Evolutionary conservation across 1,140 invertebrate genomes (phyloP), one percentile per base, ranked within the genome.

Genomic region (Danaus melanippus): DNA sequence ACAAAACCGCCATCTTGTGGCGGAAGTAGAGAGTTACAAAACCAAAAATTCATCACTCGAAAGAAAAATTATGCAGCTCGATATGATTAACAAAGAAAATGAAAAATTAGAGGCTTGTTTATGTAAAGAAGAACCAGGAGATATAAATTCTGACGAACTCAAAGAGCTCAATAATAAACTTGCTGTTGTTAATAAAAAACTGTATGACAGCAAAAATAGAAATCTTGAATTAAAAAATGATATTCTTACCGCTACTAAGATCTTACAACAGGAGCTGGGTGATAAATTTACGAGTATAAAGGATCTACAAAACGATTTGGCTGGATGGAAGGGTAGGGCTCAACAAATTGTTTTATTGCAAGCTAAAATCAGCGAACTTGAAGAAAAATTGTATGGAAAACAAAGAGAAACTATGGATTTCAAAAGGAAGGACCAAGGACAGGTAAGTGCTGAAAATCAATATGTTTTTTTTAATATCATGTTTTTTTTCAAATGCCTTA

Each of bases 241-340:
- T 63, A 81, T 92, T 5, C 87, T 91, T 62, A 60, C 90, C n/a
- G 89, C 90, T 0, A 91, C 90, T 39, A 90, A 90, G 63, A 88
- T 89, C 55, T 58, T 93, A 10, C 91, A 91, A 55, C 91, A 92
- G 65, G 92, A 93, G 73, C 76, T 92, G 12, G 93, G 92, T 1
- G 91, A 92, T 56, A 88, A 89, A 54, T 87, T 88, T 49, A 88
- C 74, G 12, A 87, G 83, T 67, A 87, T 87, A 3, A 86, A 86
- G 62, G 84, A 87, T 42, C 59, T 87, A 46, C 83, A 84, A 58
- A 76, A 80, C 46, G 84, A 87, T 74, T 59, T 85, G 10, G 82
- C 80, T 41, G 87, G 87, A 40, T 93, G 92, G 92, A 90, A 92
- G 60, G 92, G 93, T 8, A 87, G 92, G 62, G 91, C 92, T 1